Evolutionary conservation across 2,113 vertebrate species (phyloP).

Genomic region (Polypterus senegalus): DNA sequence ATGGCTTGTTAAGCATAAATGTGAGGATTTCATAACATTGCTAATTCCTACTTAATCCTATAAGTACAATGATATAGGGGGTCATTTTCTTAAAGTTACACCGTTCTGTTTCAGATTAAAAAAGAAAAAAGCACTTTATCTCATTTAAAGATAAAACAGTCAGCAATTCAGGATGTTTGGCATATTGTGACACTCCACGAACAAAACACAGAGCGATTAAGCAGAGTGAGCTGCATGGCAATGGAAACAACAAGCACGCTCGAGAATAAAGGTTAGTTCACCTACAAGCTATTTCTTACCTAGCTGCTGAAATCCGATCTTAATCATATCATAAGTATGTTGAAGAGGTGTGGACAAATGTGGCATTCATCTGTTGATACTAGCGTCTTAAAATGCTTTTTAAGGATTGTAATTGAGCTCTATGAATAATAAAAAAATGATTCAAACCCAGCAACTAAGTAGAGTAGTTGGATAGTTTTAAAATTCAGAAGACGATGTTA

Average conservation of each 20-base stretch:
- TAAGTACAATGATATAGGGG: conserved; percentile 36
- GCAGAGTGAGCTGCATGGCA: background rate
- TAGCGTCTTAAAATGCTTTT: conserved; percentile 49
- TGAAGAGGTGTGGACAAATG: conserved; percentile 54
- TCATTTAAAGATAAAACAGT: conserved; percentile 3
- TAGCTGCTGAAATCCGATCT: conserved; percentile 37
- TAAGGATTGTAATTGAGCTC: conserved; percentile 64
- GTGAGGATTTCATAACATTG: conserved; percentile 33
- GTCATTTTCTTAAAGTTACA: conserved; percentile 32
- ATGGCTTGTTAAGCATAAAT: conserved; percentile 9
- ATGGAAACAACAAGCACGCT: background rate
- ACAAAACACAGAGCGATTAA: background rate
- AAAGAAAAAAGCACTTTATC: background rate
- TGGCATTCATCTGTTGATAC: conserved; percentile 53
- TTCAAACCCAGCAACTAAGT: conserved; percentile 55
- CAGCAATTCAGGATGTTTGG: conserved; percentile 1
- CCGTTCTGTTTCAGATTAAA: conserved; percentile 1
- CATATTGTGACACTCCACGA: background rate
- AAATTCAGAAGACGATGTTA: conserved; percentile 55
- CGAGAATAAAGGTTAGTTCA: conserved; percentile 39
- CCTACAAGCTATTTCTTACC: conserved; percentile 47
- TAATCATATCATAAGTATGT: conserved; percentile 46
- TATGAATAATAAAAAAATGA: conserved; percentile 67
- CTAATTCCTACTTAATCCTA: conserved; percentile 56
- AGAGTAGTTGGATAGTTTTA: conserved; percentile 51